These are phyloP conservation scores for Callorhinus ursinus DNA, from an alignment of 2,113 vertebrate genomes.

Conservation along the genomic window DNA sequence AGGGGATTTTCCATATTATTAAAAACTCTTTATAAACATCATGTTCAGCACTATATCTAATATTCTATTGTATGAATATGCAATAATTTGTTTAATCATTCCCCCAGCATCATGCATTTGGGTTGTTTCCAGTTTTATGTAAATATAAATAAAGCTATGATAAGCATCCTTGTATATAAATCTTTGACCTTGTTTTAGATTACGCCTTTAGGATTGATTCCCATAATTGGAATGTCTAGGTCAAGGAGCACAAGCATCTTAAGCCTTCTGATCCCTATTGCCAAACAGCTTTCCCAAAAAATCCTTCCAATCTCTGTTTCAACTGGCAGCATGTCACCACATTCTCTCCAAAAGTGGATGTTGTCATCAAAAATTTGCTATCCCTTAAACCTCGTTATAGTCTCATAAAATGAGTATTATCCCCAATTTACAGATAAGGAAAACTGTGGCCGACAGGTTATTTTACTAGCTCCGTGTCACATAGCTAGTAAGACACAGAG, in stretches of 20 bases:
- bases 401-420: not conserved
- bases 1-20: not conserved
- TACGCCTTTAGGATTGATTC: not conserved
- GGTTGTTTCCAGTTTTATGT: not conserved
- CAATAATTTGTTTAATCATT: not conserved
- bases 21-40: not conserved
- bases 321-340: not conserved
- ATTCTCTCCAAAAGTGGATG: not conserved
- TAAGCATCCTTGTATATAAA: not conserved
- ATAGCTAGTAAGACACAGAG: not conserved
- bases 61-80: not conserved
- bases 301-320: not conserved
- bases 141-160: not conserved
- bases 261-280: not conserved
- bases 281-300: slow-evolving; percentile 6
- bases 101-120: not conserved
- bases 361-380: not conserved
- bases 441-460: not conserved
- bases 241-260: not conserved
- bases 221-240: not conserved
- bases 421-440: slow-evolving; percentile 10
- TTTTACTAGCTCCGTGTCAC: not conserved
- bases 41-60: not conserved
- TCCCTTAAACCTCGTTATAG: not conserved
- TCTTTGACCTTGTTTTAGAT: not conserved